Percentiles rank a stretch among this genome's conserved stretches.
Evolutionary conservation across 2,888 invertebrate species (phyloP).

Genomic region (Alsophila aescularia): DNA sequence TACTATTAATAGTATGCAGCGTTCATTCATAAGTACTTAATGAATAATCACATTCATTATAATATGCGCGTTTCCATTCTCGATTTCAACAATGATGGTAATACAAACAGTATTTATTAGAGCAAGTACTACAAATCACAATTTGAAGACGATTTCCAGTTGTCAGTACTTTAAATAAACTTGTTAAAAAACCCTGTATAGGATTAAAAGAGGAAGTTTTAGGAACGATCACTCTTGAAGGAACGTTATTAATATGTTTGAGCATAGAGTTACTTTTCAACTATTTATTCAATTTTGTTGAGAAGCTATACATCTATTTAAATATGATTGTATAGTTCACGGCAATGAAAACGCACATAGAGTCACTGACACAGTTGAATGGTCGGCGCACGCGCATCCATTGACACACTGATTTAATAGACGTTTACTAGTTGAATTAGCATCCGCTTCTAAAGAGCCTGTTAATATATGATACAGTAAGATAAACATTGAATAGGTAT

Average conservation of each 20-base stretch:
- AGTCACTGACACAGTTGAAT: conserved; percentile 36
- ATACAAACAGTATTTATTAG: not conserved
- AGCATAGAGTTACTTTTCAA: no score
- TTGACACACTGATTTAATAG: conserved; percentile 37
- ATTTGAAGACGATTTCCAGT: no score
- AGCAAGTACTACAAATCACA: no score
- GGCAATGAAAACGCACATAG: conserved; percentile 16
- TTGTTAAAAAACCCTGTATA: no score
- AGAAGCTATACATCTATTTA: not conserved
- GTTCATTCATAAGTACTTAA: no score
- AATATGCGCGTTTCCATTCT: conserved; percentile 11
- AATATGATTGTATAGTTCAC: not conserved
- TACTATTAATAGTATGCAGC: no score
- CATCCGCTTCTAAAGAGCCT: conserved; percentile 27
- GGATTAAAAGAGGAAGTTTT: no score
- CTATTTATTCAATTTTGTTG: not conserved
- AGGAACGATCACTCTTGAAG: no score
- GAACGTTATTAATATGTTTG: no score
- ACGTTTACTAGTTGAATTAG: conserved; percentile 24
- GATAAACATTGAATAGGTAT: conserved; percentile 2
- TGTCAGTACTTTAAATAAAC: no score
- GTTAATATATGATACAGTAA: conserved; percentile 23
- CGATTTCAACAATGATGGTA: not conserved
- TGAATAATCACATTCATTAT: conserved; percentile 16
- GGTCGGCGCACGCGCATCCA: conserved; percentile 33